Evolutionary conservation across 1,140 invertebrate species (phyloP), one percentile per base, ranked within the genome.

Genomic region (Pseudomyrmex cubaensis): DNA sequence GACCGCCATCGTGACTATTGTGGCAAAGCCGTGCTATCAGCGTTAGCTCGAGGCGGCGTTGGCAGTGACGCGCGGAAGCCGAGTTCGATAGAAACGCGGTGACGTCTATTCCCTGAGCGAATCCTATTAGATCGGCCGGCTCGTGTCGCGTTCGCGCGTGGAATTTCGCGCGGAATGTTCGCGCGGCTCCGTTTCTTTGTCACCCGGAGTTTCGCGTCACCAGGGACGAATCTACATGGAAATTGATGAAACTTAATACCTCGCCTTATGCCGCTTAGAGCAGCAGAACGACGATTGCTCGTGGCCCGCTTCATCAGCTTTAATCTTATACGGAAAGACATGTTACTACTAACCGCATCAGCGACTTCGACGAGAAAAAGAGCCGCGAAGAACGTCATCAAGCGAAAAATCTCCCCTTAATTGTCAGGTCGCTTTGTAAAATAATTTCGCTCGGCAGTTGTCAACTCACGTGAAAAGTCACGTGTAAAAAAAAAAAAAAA

Each of bases 81-180:
- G 54, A 59, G 76, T 80, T 72, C 76, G 66, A 80, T 80, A 66
- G 44, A 78, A 78, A 59, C 66, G 52, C 76, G 54, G 20, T 80
- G 76, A 80, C 76, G 76, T 80, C 69, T 72, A 54, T 72, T 59
- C 22, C 44, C 54, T 54, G 44, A 48, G 20, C 76, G 67, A 70
- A 70, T 54, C 20, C 50, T 48, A 80, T 72, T 80, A 72, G 48
- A 54, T 80, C 66, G 66, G 35, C 35, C 35, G 35, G 35, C 35
- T 35, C 35, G 35, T 35, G 35, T 15, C 20, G 25, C 64, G 73
- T 57, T 52, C 15, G 20, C 74, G 59, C 15, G 35, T 48, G 48
- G 50, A 76, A 52, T 76, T 72, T 3, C 66, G 9, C 15, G 44
- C 48, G n/a, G 25, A 70, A 70, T 54, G 13, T 35, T 70, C 50